Conservation (phyloP, 2,797 vertebrate genomes). For the Sternarchorhynchus goeldii region DNA sequence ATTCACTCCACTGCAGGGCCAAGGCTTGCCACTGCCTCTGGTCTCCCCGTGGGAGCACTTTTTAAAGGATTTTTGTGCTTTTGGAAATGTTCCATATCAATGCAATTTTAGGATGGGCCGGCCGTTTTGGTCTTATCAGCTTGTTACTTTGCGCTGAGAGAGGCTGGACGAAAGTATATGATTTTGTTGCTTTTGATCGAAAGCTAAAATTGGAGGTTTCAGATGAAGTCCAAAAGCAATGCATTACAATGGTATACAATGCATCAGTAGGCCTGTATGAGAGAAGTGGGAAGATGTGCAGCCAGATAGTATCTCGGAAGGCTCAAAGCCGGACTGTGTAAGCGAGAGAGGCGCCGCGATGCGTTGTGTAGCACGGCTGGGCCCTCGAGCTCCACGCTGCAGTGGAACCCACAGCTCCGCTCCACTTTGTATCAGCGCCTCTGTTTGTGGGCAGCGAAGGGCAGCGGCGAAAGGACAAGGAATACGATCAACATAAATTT, state of each 20-base stretch:
- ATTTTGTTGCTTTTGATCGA: constrained; percentile 45
- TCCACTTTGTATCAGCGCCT: constrained; percentile 23
- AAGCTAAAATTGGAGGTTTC: constrained; percentile 36
- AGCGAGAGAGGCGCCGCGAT: constrained; percentile 19
- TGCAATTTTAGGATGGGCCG: constrained; percentile 53
- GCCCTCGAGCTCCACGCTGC: constrained; percentile 5
- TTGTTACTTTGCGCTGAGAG: constrained; percentile 39
- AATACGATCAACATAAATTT: constrained; percentile 58
- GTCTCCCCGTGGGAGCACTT: constrained; percentile 55
- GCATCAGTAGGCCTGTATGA: constrained; percentile 2
- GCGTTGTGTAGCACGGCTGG: background rate
- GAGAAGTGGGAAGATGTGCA: constrained; percentile 8
- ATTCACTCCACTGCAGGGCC: constrained; percentile 62
- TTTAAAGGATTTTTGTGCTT: constrained; percentile 57
- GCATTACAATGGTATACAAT: constrained; percentile 31
- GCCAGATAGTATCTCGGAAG: background rate
- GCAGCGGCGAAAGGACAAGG: constrained; percentile 33
- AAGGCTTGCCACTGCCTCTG: constrained; percentile 58
- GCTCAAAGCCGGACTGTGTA: background rate
- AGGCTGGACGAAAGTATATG: constrained; percentile 31
- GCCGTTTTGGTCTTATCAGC: constrained; percentile 44
- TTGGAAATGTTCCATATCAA: constrained; percentile 56
- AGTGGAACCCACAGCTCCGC: constrained; percentile 14
- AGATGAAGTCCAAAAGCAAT: constrained; percentile 34
- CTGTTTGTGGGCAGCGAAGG: constrained; percentile 36